These are phyloP conservation scores for Zootoca vivipara DNA, from an alignment of 2,113 vertebrate genomes.

Conservation along the genomic window DNA sequence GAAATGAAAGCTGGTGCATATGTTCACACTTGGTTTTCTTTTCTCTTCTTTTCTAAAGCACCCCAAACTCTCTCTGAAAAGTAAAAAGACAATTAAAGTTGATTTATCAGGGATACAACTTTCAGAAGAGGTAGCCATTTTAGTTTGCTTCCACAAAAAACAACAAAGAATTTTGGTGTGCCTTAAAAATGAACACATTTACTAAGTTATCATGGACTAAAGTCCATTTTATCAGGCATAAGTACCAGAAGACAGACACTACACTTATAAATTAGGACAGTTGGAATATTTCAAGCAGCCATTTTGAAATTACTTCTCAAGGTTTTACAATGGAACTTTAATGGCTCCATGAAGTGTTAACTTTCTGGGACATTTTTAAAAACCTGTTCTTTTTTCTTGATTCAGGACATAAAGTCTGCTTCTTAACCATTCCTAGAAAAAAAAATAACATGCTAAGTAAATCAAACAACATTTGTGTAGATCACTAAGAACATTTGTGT, in stretches of 20 bases:
- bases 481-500: not conserved
- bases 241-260: not conserved
- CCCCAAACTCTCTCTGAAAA: no score
- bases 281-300: not conserved
- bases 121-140: no score
- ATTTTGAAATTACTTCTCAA: not conserved
- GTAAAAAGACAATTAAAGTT: no score
- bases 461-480: not conserved
- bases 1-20: no score
- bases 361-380: not conserved
- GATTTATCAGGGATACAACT: no score
- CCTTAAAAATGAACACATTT: no score
- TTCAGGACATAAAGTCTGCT: not conserved
- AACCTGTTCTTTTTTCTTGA: not conserved
- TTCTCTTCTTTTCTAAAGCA: no score
- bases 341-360: not conserved
- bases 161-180: no score
- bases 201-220: no score
- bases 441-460: not conserved
- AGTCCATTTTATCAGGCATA: no score
- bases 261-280: not conserved
- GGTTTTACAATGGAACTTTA: not conserved
- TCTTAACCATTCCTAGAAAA: not conserved
- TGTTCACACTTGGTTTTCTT: no score
- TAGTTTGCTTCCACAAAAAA: no score